These are phyloP conservation scores for Limnothrissa miodon DNA, from an alignment of 2,113 vertebrate species.

Conservation along the genomic window DNA sequence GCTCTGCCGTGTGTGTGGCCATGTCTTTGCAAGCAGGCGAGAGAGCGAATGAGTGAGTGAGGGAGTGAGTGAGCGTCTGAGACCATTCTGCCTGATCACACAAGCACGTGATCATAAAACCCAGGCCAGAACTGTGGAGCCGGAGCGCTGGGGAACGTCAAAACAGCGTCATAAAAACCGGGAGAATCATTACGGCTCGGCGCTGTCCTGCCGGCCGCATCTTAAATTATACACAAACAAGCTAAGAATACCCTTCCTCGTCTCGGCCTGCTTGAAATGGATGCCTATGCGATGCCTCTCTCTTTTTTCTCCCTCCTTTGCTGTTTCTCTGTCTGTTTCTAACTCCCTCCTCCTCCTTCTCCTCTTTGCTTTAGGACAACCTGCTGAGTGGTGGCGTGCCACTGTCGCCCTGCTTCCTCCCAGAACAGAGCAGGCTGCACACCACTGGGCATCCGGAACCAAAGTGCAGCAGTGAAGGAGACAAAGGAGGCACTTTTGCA, in stretches of 20 bases:
- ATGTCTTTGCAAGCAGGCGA: conserved; percentile 32
- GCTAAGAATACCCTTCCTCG: conserved; percentile 60
- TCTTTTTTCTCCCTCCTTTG: background rate
- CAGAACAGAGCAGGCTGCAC: background rate
- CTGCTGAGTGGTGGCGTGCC: background rate
- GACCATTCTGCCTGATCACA: conserved; percentile 44
- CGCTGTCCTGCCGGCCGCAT: conserved; percentile 58
- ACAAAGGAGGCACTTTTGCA: background rate
- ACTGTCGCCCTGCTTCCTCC: background rate
- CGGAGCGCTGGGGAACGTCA: conserved; percentile 54
- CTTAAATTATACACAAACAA: conserved; percentile 71
- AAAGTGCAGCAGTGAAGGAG: background rate
- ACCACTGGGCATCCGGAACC: background rate
- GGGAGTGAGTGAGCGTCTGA: conserved; percentile 5
- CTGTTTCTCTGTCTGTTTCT: conserved; percentile 16
- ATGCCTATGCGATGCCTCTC: conserved; percentile 58
- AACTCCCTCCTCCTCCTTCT: conserved; percentile 6
- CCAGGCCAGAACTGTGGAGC: conserved; percentile 45
- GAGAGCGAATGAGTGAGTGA: conserved; percentile 22
- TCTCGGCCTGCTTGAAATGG: conserved; percentile 58
- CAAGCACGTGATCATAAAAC: conserved; percentile 39
- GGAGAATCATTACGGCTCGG: conserved; percentile 63
- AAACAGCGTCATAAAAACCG: conserved; percentile 62
- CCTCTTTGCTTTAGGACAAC: background rate
- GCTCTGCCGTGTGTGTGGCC: conserved; percentile 19